Evolutionary conservation across 2,888 invertebrate genomes (phyloP), one percentile per base, ranked within the genome.

Genomic region (Leuctra nigra): DNA sequence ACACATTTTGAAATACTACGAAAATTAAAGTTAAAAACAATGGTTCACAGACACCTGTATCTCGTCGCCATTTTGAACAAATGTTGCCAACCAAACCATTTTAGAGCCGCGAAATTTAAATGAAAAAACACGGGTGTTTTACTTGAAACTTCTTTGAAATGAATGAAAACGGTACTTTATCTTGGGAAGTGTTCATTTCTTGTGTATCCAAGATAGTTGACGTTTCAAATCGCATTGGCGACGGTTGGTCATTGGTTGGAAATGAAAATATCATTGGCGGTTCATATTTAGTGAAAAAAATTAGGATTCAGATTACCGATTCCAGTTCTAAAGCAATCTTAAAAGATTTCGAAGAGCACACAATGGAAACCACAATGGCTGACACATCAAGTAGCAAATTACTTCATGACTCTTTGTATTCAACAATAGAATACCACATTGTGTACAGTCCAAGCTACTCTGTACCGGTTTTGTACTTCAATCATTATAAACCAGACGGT

Each of bases 401-500:
- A 50, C 13, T 29, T 14, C 14, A 3, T 16, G n/a, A 9, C 20
- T 7, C 18, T n/a, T 16, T 13, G 4, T 18, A 25, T 14, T 13
- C 2, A 73, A 73, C 59, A 23, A 68, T 75, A 55, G 74, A 75
- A 64, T 66, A 65, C 54, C 62, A 67, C 46, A 59, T 67, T n/a
- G 20, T 67, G 6, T 67, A 65, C 61, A 67, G 65, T 50, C 54
- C 55, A 6, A 65, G 66, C 48, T 67, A 65, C 38, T 56, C 61
- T 18, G 62, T 64, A 7, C 67, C 67, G 4, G 66, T 67, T 73
- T 75, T 65, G 69, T 75, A 60, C 79, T 84, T 72, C 75, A 80
- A 68, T 78, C 80, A 70, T 72, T 84, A 36, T 76, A 78, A 58
- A 74, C 22, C 48, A n/a, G 53, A 59, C 48, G 67, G 67, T 13